Conservation (phyloP, 1,140 invertebrate species). For the Idris sp. region DNA sequence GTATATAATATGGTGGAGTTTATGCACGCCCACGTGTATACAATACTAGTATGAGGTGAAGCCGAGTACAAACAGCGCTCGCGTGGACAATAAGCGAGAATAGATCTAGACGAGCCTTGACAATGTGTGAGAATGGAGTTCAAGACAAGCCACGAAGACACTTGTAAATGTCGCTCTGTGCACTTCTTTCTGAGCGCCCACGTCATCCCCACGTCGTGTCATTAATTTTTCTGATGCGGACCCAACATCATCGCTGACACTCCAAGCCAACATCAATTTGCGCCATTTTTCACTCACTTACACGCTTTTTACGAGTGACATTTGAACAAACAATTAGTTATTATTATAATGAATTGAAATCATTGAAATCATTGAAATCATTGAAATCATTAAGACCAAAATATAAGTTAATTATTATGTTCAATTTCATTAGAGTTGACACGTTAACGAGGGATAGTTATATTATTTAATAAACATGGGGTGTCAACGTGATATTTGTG, state of each 20-base stretch:
- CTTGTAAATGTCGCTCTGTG: constrained; percentile 67
- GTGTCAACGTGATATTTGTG: constrained; percentile 17
- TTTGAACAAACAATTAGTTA: too few relatives aligned
- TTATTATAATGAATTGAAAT: too few relatives aligned
- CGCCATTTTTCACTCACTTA: constrained; percentile 40
- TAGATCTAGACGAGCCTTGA: constrained; percentile 63
- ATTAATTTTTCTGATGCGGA: constrained; percentile 55
- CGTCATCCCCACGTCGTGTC: constrained; percentile 32
- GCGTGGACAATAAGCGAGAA: constrained; percentile 53
- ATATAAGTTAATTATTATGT: constrained; percentile 25
- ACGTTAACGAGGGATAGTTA: constrained; percentile 22
- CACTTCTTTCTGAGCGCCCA: constrained; percentile 65
- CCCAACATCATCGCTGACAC: constrained; percentile 30
- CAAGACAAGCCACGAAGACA: constrained; percentile 63
- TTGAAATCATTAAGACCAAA: too few relatives aligned
- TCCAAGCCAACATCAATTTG: constrained; percentile 36
- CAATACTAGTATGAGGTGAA: constrained; percentile 40
- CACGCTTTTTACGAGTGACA: constrained; percentile 36
- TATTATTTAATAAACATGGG: constrained; percentile 10
- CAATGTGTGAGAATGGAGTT: constrained; percentile 67
- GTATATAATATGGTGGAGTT: not conserved
- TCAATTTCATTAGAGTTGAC: constrained; percentile 9
- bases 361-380: too few relatives aligned
- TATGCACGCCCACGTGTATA: constrained; percentile 41
- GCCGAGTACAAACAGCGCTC: constrained; percentile 33